Conservation (phyloP, 2,113 vertebrate species). For the Burhinus bistriatus region DNA sequence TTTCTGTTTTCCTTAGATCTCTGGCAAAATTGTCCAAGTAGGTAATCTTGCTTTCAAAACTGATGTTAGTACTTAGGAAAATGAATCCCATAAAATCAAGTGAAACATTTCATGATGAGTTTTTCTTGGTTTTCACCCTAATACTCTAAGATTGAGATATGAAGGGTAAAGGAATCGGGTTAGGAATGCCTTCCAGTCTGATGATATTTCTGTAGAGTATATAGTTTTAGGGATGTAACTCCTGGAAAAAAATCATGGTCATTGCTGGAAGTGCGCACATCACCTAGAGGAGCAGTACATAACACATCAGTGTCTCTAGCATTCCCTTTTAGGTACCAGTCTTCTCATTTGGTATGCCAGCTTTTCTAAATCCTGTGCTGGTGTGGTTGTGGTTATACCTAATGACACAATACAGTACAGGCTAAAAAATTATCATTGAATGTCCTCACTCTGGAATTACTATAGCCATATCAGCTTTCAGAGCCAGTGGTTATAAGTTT, state of each 20-base stretch:
- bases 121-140: background rate
- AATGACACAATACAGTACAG: background rate
- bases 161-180: background rate
- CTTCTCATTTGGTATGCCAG: background rate
- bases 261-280: background rate
- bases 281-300: background rate
- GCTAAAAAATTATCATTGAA: background rate
- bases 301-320: background rate
- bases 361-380: background rate
- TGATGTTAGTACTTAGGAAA: background rate
- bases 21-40: background rate
- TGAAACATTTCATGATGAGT: background rate
- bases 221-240: background rate
- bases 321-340: background rate
- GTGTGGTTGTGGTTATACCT: background rate
- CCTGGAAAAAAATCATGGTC: background rate
- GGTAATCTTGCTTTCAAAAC: background rate
- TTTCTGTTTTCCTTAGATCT: background rate
- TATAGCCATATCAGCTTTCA: background rate
- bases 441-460: background rate
- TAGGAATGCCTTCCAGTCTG: background rate
- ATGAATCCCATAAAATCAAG: background rate
- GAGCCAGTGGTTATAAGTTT: background rate
- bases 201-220: background rate
- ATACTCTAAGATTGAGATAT: background rate